Evolutionary conservation across 2,888 invertebrate species (phyloP), one percentile per base, ranked within the genome.

Genomic region (Diarsia mendica): DNA sequence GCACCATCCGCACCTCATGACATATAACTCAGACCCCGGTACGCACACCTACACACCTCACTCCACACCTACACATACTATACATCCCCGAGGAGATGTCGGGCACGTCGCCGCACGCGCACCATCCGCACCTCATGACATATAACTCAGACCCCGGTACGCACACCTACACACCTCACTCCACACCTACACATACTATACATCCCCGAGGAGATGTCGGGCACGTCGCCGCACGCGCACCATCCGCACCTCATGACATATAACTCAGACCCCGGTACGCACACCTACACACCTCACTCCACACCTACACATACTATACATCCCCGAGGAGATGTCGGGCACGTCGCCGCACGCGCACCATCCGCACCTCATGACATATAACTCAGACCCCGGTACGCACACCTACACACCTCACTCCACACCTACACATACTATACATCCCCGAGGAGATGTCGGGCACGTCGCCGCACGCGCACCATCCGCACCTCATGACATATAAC

Each of bases 11-110:
- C 92, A 89, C 72, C 94, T 95, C 87, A 89, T 92, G 90, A 95
- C 96, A 2, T 94, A 93, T 92, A 94, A 94, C 91, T 96, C 96
- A 2, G 96, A 96, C 89, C 95, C 96, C 28, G 94, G 96, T 94
- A 60, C 88, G 90, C 11, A n/a, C 20, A 6, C 61, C 39, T n/a
- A 28, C 28, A 28, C 28, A 28, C 28, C 28, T 28, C 28, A 28
- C 28, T 28, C 28, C 28, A 28, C 28, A 28, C 28, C 28, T 28
- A 28, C 28, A 28, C 28, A 28, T 28, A 28, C 28, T 28, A 28
- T 28, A 28, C 28, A 28, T 28, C 28, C 28, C 28, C 28, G 28
- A 28, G 28, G 28, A 28, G 28, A 28, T 28, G 28, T 28, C 28
- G 39, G 39, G 39, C 39, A 39, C 39, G 39, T 39, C 39, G 39